phyloP scores from a whole-genome alignment of 2,113 vertebrate species.

The human (Homo sapiens) region GRCh38 chr1:50501-51000 shows the following conservation, averaged over 20 bases:
- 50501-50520: too few relatives aligned
- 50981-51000: not conserved
- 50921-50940: not conserved
- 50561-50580: not conserved
- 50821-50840: not conserved
- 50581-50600: not conserved
- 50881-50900: not conserved
- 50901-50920: not conserved
- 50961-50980: not conserved
- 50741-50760: not conserved
- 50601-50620: not conserved
- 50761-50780: not conserved
- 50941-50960: not conserved
- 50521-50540: not conserved
- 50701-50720: not conserved
- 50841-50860: not conserved
- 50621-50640: not conserved
- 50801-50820: not conserved
- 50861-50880: not conserved
- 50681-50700: not conserved
- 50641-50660: not conserved
- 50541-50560: not conserved
- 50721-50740: not conserved
- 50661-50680: not conserved
- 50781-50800: not conserved